A percentile compares a stretch with the other conserved stretches of the same genome.
Evolutionary conservation across 1,140 invertebrate species (phyloP).

Genomic region (Aleiodes sp.): DNA sequence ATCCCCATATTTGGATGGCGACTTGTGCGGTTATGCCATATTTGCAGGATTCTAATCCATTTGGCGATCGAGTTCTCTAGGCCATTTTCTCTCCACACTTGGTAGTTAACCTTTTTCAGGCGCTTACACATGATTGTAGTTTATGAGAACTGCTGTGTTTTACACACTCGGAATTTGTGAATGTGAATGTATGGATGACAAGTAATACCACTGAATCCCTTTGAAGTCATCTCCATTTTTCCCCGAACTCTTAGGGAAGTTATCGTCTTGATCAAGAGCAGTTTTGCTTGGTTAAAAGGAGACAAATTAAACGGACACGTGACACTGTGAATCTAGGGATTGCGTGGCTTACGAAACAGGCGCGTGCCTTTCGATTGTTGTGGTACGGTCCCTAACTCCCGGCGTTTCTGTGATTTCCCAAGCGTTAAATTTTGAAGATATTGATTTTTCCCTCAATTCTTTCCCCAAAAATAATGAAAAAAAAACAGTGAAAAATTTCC

Average conservation of each 20-base stretch:
- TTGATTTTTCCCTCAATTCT: conserved; percentile 32
- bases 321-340: background rate
- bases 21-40: conserved; percentile 2
- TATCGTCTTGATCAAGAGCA: background rate
- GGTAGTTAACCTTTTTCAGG: background rate
- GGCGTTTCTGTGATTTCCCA: conserved; percentile 49
- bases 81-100: background rate
- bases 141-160: background rate
- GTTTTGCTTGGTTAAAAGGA: background rate
- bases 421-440: conserved; percentile 49
- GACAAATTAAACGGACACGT: conserved; percentile 18
- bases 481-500: background rate
- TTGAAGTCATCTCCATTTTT: background rate
- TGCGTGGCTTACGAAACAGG: background rate
- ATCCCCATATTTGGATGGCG: background rate
- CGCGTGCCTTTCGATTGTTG: background rate
- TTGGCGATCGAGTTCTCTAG: conserved; percentile 17
- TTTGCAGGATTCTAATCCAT: background rate
- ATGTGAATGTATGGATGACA: background rate
- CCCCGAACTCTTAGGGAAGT: background rate
- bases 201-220: conserved; percentile 6
- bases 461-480: background rate
- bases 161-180: background rate
- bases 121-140: conserved; percentile 3
- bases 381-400: background rate